Percentiles rank a stretch among this genome's conserved stretches.
Conservation (phyloP, 2,888 invertebrate species). For the Diabrotica balteata region DNA sequence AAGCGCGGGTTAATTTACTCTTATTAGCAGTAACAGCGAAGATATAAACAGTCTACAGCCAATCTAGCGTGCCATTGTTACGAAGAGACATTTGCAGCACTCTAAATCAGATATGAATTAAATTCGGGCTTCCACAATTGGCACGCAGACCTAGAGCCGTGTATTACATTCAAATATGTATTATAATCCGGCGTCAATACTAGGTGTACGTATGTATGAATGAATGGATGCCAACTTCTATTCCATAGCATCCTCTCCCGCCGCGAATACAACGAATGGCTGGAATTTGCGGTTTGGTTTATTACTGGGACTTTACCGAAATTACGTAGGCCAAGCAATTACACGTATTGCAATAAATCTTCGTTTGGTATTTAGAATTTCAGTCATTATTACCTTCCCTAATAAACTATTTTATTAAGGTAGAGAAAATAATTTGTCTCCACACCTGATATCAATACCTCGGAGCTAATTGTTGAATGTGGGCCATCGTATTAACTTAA, state of each 20-base stretch:
- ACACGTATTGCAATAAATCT: no score
- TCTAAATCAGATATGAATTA: conserved; percentile 3
- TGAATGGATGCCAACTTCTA: neutral
- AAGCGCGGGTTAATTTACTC: neutral
- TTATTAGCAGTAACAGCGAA: neutral
- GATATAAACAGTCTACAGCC: conserved; percentile 1
- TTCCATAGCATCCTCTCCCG: conserved; percentile 2
- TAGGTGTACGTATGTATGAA: neutral
- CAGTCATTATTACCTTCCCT: no score
- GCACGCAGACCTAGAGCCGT: conserved; percentile 2
- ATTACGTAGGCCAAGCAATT: neutral
- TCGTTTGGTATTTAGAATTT: no score
- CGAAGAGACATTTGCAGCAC: neutral
- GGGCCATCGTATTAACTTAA: no score
- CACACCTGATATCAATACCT: no score
- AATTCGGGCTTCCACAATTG: conserved; percentile 2
- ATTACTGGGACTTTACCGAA: neutral
- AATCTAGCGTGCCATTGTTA: conserved; percentile 1
- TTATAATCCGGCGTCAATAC: conserved; percentile 6
- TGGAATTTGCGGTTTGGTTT: conserved; percentile 6
- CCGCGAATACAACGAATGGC: conserved; percentile 7
- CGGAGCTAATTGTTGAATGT: no score
- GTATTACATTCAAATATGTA: conserved; percentile 12
- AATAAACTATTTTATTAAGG: no score
- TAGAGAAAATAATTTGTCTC: no score